Base-by-base conservation (phyloP, 2,113 vertebrate species). In the Platysternon megacephalum region DNA sequence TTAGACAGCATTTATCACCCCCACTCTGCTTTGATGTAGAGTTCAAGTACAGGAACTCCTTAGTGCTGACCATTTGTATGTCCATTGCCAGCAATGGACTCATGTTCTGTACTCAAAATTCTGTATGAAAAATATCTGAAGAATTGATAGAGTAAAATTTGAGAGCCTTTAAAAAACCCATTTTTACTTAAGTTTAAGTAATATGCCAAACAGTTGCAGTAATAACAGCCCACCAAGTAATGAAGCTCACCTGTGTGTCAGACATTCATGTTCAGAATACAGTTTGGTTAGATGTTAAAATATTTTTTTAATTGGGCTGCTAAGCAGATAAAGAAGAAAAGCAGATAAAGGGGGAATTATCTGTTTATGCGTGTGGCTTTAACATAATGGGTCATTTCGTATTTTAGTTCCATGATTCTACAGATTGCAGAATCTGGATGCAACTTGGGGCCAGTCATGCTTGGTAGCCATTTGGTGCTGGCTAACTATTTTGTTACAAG, bases 81-180 rank as follows among this genome's bases (percentile, higher is more conserved):
- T 95, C 98, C 90, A 91, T 92, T 97, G 97, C 97, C 97, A 97
- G 96, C 97, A 98, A 98, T 78, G 97, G 97, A 93, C 91, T 94
- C 83, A 32, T 94, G 91, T 81, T 81, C 95, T 92, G 97, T 96
- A 96, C 95, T 96, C 91, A 96, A 98, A 97, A 98, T 91, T 97
- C 93, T 82, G 8, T 93, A 96, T 78, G 93, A 96, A 97, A 95
- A 87, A 95, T 95, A 97, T 86, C 84, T 89, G 84, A 96, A 96
- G 61, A n/a, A 72, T 85, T 91, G 85, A 61, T 92, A 97, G 91
- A 95, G 84, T 82, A 90, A 56, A 68, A 93, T 96, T 94, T 91
- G 94, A 89, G 82, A 96, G 82, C 58, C 82, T 96, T 93, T 91
- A 88, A 82, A 85, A 92, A 90, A 96, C 91, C 94, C 51, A 29